Percentiles rank a stretch among this genome's conserved stretches.
phyloP scores from a whole-genome alignment of 2,113 vertebrate species.

The Corythornis cristatus region DNA sequence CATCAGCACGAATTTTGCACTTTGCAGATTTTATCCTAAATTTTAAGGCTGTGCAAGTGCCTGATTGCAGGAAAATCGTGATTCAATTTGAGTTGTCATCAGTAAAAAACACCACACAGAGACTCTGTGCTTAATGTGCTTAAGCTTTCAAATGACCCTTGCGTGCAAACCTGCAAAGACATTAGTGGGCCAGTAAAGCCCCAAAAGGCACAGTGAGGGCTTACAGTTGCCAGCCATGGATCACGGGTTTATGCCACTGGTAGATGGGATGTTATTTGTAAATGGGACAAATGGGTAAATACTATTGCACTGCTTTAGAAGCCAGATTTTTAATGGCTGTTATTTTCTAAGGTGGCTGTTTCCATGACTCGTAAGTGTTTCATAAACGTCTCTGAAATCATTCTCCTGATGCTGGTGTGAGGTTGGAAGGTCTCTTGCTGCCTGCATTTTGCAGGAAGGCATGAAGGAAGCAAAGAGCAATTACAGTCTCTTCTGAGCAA shows the following conservation, averaged over 20 bases:
- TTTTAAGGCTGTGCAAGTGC: neutral
- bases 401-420: neutral
- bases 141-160: neutral
- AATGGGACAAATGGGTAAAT: neutral
- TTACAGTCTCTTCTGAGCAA: conserved; percentile 50
- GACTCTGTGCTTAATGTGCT: neutral
- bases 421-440: neutral
- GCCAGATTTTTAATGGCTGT: neutral
- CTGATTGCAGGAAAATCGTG: neutral
- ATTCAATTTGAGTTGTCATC: neutral
- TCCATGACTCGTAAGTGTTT: conserved; percentile 10
- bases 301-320: neutral
- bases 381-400: neutral
- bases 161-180: neutral
- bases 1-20: neutral
- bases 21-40: neutral
- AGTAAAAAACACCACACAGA: neutral
- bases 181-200: neutral
- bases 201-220: neutral
- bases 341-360: conserved; percentile 21
- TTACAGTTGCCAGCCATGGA: accelerated
- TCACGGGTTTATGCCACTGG: neutral
- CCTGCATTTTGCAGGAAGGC: neutral
- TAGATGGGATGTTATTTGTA: neutral
- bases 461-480: conserved; percentile 17